Percentiles rank a stretch among this genome's conserved stretches.
These are phyloP conservation scores for Arion vulgaris DNA, from an alignment of 1,140 invertebrate species.

Conservation along the genomic window DNA sequence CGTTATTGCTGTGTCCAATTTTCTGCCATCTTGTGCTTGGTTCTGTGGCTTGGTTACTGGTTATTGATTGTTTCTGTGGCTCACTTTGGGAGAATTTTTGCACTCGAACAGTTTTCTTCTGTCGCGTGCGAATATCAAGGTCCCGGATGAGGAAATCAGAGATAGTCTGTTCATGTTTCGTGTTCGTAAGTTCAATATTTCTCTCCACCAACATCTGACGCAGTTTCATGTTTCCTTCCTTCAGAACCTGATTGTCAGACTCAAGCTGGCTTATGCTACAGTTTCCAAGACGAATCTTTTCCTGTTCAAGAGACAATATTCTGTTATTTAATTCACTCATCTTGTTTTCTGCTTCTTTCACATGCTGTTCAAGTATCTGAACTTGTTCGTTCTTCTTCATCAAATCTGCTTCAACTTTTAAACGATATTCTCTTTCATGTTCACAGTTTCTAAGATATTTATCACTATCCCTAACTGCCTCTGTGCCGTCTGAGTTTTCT, in stretches of 20 bases:
- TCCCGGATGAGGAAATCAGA: constrained; percentile 27
- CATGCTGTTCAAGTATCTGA: neutral
- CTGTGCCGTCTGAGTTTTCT: constrained; percentile 1
- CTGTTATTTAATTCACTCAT: constrained; percentile 24
- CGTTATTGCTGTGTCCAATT: no score
- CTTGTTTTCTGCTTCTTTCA: constrained; percentile 40
- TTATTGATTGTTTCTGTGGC: neutral
- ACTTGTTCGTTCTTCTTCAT: constrained; percentile 32
- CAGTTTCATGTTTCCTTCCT: constrained; percentile 45
- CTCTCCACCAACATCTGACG: constrained; percentile 47
- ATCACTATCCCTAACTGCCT: constrained; percentile 1
- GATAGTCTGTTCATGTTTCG: constrained; percentile 37
- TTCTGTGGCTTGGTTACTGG: neutral
- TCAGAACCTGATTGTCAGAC: constrained; percentile 35
- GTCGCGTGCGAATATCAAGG: constrained; percentile 42
- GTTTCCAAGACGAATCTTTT: constrained; percentile 31
- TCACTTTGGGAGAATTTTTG: neutral
- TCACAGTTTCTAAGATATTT: constrained; percentile 27
- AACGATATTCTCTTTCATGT: constrained; percentile 21
- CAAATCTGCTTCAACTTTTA: constrained; percentile 13
- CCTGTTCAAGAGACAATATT: constrained; percentile 36
- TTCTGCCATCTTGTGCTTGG: neutral
- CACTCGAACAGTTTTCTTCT: neutral
- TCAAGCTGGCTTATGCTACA: constrained; percentile 20
- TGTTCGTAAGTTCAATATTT: constrained; percentile 44